Base-by-base conservation (phyloP, 2,888 invertebrate genomes). In the Pammene fasciana region DNA sequence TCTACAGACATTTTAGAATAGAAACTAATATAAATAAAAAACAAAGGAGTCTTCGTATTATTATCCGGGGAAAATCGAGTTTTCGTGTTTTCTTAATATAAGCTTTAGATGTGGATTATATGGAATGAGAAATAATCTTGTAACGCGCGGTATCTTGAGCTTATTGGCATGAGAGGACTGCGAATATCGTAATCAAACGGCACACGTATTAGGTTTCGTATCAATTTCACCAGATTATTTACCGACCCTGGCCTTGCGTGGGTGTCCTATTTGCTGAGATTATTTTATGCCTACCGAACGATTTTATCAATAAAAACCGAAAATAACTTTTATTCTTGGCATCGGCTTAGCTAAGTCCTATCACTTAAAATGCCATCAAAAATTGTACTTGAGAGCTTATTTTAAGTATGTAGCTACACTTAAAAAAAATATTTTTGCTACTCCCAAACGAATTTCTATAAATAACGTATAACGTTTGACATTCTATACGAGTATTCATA, bases 161-260 rank as follows among this genome's bases (percentile, higher is more conserved):
- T 38, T 52, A 38, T 68, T 45, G 48, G 54, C 43, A 65, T 10
- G n/a, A 41, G 52, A 55, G 41, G 52, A 54, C 46, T 52, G 14
- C n/a, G 57, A 18, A 46, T 54, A 68, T 64, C 57, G 41, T 59
- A 68, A 68, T 68, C 57, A 65, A 59, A 59, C 36, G 57, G 16
- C 38, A 26, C 4, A 46, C 65, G 54, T 65, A 60, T 70, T 70
- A 65, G 60, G 60, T 65, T 65, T 70, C 54, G 65, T 70, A 60
- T 65, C 65, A 59, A 65, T 65, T 70, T 70, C 70, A 34, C 18
- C 38, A 34, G 48, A 65, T 60, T 70, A 60, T 54, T 52, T 34
- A 59, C 46, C 26, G 56, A 52, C 38, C n/a, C 56, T 11, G 13
- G 43, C 11, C 11, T 10, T 5, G 64, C 59, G 65, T 65, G 65